phyloP scores from a whole-genome alignment of 2,797 vertebrate species.

The Crenichthys baileyi region DNA sequence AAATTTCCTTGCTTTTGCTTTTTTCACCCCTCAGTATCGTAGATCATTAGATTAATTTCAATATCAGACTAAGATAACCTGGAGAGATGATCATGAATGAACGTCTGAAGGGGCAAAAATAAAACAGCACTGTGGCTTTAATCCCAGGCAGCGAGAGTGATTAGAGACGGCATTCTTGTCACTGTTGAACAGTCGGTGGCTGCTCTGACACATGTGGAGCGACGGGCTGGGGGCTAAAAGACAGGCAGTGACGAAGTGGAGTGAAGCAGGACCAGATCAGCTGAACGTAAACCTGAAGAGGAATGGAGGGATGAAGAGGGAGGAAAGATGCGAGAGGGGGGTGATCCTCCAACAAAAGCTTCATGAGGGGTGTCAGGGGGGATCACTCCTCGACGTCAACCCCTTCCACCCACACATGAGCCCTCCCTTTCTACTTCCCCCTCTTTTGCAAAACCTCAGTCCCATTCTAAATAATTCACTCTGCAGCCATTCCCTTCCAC shows the following conservation, averaged over 20 bases:
- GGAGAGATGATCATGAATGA: conserved; percentile 10
- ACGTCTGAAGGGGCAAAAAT: neutral
- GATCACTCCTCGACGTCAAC: conserved; percentile 71
- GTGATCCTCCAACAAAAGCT: conserved; percentile 58
- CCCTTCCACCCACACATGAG: conserved; percentile 50
- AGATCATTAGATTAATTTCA: no score
- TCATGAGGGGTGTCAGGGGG: conserved; percentile 75
- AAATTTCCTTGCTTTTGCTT: neutral
- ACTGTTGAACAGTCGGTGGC: conserved; percentile 40
- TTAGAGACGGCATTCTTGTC: conserved; percentile 45
- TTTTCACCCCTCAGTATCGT: neutral
- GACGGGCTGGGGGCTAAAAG: conserved; percentile 50
- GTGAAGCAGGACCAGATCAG: conserved; percentile 33
- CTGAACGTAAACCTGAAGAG: conserved; percentile 49
- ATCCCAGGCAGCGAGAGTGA: conserved; percentile 19
- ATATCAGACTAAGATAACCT: no score
- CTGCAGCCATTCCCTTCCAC: conserved; percentile 85
- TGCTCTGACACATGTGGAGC: conserved; percentile 52
- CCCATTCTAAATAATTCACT: conserved; percentile 87
- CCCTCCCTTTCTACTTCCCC: neutral
- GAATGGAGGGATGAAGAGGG: conserved; percentile 39
- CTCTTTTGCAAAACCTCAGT: conserved; percentile 50
- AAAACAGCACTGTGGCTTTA: conserved; percentile 18
- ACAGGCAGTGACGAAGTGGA: conserved; percentile 20
- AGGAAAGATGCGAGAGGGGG: conserved; percentile 13